Evolutionary conservation across 1,140 invertebrate genomes (phyloP), one percentile per base, ranked within the genome.

Genomic region (Ostrea edulis): DNA sequence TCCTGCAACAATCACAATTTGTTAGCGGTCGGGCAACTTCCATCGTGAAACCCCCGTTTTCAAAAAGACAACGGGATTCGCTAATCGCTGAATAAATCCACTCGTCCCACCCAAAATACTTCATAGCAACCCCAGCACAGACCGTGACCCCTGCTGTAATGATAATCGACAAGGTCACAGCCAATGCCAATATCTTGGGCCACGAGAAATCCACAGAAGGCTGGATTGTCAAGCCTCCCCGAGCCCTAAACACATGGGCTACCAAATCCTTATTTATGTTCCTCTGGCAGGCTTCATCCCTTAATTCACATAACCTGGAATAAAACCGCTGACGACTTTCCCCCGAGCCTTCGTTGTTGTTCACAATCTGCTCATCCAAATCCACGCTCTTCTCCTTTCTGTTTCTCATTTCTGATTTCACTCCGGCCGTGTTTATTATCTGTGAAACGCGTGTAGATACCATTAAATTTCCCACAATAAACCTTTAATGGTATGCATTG

Each of bases 21-120:
- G 97, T 97, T n/a, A 97, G 95, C 17, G 97, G 97, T 87, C 97
- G 95, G 14, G 97, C 97, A 65, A 97, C 97, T 95, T 98, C 97
- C 97, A 97, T 97, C 53, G 98, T 95, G 71, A 98, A 95, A 92
- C 97, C 97, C 95, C 98, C 98, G 94, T 97, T 97, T 88, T 97
- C 96, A 91, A 98, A 91, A 83, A 98, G 93, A 94, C 97, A 98
- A 91, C 97, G 96, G 3, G 88, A 88, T 51, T 86, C 83, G 17
- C 12, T n/a, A 2, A 90, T n/a, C 2, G 51, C 12, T 4, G 84
- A 77, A 7, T 29, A 11, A 8, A 91, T 2, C 8, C 88, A 87
- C 71, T 90, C 88, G 12, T 89, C 55, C 1, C 53, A 22, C 9
- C 58, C 83, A 51, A 77, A 87, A n/a, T 22, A 35, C 1, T 65